Base-by-base conservation (phyloP, 1,140 invertebrate species). In the Mycetomoellerius zeteki region DNA sequence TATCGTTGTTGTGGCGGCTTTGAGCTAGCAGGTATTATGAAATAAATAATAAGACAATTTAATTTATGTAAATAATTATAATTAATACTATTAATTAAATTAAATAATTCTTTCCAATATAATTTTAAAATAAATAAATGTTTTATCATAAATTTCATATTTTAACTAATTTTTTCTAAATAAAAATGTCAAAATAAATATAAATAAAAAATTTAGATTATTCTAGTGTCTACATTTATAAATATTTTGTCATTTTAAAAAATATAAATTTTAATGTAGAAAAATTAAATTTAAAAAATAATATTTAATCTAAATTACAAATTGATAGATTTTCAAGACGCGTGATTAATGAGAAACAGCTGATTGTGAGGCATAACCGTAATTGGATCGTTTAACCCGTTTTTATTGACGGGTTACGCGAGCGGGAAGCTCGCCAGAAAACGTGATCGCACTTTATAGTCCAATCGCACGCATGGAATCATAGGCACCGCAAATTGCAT, bases 341-440 rank as follows among this genome's bases (percentile, higher is more conserved):
- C 33, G n/a, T 37, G 12, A 73, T 56, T 30, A 78, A 62, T 56
- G 33, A 86, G 60, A 62, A 86, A 84, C 71, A 50, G 62, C 19
- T 85, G 37, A 43, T 43, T 43, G 10, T 43, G 82, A 85, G 50
- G 58, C 43, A 24, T n/a, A 19, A 21, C 37, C 78, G 56, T 58
- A 86, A 93, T 93, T 92, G 91, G 86, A 91, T 91, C 92, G 86
- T 93, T 93, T 93, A 90, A 93, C 91, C 92, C 85, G 54, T 86
- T 90, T 93, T 93, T 93, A 93, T 93, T 93, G 88, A 86, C 76
- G 80, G 82, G 76, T 85, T 81, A 43, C 52, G 67, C 80, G 85
- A 85, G 72, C 65, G 86, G 65, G 85, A 92, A 86, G 75, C 71
- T 76, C 67, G 88, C 86, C 85, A 92, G 90, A 80, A 62, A 27